phyloP scores from a whole-genome alignment of 92 coral and sea anemone species.

The Virgularia gustaviana region DNA sequence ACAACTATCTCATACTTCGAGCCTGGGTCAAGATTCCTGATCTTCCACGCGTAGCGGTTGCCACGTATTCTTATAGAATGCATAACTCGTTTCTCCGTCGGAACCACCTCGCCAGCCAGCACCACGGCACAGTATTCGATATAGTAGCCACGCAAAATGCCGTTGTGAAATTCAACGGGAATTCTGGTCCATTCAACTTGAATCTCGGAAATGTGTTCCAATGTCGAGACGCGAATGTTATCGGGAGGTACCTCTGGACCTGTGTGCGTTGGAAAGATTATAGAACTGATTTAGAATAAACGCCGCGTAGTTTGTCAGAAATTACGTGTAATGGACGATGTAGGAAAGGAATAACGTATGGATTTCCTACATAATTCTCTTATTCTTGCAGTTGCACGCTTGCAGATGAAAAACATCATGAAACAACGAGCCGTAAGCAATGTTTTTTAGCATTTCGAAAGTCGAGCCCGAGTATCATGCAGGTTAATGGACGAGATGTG shows the following conservation, averaged over 20 bases:
- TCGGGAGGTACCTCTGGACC: constrained; percentile 23
- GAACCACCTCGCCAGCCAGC: constrained; percentile 19
- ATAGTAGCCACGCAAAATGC: constrained; percentile 34
- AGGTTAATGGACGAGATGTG: too few species aligned
- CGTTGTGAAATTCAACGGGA: constrained; percentile 9
- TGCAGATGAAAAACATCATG: too few species aligned
- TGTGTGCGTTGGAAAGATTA: too few species aligned
- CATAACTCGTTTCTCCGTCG: neutral
- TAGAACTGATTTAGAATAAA: too few species aligned
- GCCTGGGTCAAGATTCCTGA: constrained; percentile 6
- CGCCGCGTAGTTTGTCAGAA: too few species aligned
- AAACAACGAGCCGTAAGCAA: too few species aligned
- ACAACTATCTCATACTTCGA: constrained; percentile 6
- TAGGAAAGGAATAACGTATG: too few species aligned
- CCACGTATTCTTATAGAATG: constrained; percentile 1
- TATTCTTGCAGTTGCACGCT: too few species aligned
- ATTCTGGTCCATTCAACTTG: constrained; percentile 25
- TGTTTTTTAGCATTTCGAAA: too few species aligned
- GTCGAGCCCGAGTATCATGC: too few species aligned
- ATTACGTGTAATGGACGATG: too few species aligned
- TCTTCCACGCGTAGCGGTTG: constrained; percentile 7
- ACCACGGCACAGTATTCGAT: constrained; percentile 14
- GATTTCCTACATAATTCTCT: too few species aligned
- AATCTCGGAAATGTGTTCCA: neutral
- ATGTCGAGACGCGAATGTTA: constrained; percentile 13